phyloP scores from a whole-genome alignment of 2,888 invertebrate species.

The Abscondita cerata region DNA sequence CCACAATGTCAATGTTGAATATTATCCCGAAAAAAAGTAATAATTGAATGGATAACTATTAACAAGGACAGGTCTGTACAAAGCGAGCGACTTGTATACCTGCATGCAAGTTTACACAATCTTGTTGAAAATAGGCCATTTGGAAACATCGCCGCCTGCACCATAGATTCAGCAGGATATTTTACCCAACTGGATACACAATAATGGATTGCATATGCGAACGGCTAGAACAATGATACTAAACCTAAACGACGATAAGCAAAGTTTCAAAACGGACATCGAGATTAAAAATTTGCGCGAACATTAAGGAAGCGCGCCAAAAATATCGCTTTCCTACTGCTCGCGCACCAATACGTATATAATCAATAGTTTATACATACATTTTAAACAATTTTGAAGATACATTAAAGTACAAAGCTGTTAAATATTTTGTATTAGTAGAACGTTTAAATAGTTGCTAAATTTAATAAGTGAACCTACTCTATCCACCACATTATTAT shows the following conservation, averaged over 20 bases:
- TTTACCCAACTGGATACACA: conserved; percentile 51
- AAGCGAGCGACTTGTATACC: conserved; percentile 50
- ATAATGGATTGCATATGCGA: conserved; percentile 49
- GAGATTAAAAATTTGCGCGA: conserved; percentile 15
- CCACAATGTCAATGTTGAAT: conserved; percentile 16
- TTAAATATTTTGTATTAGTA: conserved; percentile 4
- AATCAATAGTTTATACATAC: conserved; percentile 11
- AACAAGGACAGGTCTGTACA: conserved; percentile 47
- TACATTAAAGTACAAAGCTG: conserved; percentile 5
- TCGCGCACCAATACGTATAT: conserved; percentile 2
- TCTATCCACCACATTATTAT: conserved; percentile 17
- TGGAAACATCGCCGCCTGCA: conserved; percentile 59
- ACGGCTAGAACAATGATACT: conserved; percentile 49
- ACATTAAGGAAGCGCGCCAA: conserved; percentile 3
- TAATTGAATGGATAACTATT: conserved; percentile 33
- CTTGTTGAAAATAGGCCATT: conserved; percentile 56
- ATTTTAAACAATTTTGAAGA: conserved; percentile 4
- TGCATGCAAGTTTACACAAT: conserved; percentile 46
- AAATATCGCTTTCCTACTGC: conserved; percentile 9
- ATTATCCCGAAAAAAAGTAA: not conserved
- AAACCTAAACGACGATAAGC: conserved; percentile 48
- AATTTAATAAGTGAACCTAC: conserved; percentile 31
- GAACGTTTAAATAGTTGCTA: conserved; percentile 23
- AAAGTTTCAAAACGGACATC: conserved; percentile 28
- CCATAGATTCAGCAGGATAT: conserved; percentile 57